A percentile compares a stretch with the other conserved stretches of the same genome.
Conservation (phyloP, 2,888 invertebrate genomes). For the Sphecodes monilicornis region DNA sequence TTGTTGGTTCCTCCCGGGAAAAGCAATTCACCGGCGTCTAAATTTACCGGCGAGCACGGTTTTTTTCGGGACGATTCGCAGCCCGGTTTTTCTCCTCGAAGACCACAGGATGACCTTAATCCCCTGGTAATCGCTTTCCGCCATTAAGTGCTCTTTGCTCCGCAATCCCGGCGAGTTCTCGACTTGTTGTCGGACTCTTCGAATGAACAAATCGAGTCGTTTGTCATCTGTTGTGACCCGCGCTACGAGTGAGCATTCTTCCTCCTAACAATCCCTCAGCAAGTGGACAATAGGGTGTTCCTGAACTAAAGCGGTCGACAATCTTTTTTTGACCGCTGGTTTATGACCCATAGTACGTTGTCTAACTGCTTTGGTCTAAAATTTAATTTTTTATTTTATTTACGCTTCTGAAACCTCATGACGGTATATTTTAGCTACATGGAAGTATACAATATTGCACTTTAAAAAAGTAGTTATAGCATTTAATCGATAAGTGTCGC, state of each 20-base stretch:
- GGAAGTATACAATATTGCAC: too few species aligned
- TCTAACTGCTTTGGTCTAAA: too few species aligned
- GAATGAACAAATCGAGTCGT: slow-evolving; percentile 1
- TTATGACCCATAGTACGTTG: not conserved
- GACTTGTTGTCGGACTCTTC: not conserved
- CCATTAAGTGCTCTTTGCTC: slow-evolving; percentile 38
- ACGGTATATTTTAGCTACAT: too few species aligned
- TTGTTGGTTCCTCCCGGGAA: not conserved
- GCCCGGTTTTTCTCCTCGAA: slow-evolving; percentile 1
- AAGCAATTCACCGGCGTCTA: slow-evolving; percentile 1
- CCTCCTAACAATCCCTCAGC: not conserved
- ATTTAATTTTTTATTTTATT: too few species aligned
- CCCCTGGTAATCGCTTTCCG: slow-evolving; percentile 37
- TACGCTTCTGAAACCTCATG: too few species aligned
- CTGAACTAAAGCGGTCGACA: not conserved
- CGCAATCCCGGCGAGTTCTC: slow-evolving; percentile 1
- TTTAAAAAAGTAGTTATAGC: too few species aligned
- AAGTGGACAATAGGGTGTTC: not conserved
- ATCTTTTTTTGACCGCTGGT: not conserved
- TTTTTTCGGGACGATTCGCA: not conserved
- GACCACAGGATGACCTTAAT: slow-evolving; percentile 13
- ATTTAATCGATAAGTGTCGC: too few species aligned
- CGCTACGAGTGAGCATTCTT: not conserved
- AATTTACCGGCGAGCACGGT: not conserved
- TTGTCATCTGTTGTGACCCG: not conserved